Conservation (phyloP, 2,888 invertebrate genomes). For the Luperina testacea region DNA sequence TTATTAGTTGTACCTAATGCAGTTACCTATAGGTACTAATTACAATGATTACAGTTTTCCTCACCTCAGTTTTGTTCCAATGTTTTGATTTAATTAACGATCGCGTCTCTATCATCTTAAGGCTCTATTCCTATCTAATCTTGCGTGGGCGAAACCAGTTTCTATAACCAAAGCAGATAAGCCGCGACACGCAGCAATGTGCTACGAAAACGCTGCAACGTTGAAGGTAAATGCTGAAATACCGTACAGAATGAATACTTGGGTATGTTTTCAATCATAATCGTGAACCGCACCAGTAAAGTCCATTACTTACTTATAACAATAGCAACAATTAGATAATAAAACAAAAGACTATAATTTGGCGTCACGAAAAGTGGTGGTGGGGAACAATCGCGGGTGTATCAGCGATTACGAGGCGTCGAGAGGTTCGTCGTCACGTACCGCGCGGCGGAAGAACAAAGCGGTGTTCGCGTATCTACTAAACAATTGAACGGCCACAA, state of each 20-base stretch:
- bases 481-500: constrained; percentile 88
- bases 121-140: not conserved
- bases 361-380: constrained; percentile 83
- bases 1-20: constrained; percentile 22
- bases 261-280: constrained; percentile 67
- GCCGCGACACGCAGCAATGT: not conserved
- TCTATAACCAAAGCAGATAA: constrained; percentile 5
- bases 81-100: constrained; percentile 29
- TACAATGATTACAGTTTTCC: constrained; percentile 27
- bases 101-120: constrained; percentile 12
- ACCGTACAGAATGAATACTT: constrained; percentile 48
- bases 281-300: constrained; percentile 73
- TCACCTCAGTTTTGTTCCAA: constrained; percentile 19
- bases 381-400: constrained; percentile 81
- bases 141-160: constrained; percentile 41
- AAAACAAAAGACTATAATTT: constrained; percentile 88
- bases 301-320: constrained; percentile 81
- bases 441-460: constrained; percentile 86
- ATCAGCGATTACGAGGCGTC: constrained; percentile 83
- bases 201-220: constrained; percentile 9
- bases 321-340: constrained; percentile 88
- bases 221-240: constrained; percentile 35
- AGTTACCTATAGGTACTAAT: not conserved
- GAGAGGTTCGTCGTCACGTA: constrained; percentile 88
- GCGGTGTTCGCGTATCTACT: constrained; percentile 74